Conservation (phyloP, 2,888 invertebrate species). For the Amblyjoppa fuscipennis region DNA sequence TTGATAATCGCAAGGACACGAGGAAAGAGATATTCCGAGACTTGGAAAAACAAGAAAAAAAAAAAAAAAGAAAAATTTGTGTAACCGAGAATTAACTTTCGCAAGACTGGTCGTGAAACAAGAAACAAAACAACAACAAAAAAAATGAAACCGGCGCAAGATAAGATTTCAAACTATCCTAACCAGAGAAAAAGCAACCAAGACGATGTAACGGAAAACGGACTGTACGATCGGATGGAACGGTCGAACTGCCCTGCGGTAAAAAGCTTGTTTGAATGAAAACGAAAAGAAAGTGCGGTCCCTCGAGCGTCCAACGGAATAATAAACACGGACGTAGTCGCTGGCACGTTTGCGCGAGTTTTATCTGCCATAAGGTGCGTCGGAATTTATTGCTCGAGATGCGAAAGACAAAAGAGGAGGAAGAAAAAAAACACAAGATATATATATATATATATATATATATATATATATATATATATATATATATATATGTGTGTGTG, state of each 20-base stretch:
- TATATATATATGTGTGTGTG: too few species aligned
- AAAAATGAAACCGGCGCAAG: background rate
- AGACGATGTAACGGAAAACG: constrained; percentile 7
- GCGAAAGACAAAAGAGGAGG: constrained; percentile 15
- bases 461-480: too few species aligned
- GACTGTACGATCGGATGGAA: background rate
- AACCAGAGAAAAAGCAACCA: background rate
- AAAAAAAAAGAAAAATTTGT: constrained; percentile 9
- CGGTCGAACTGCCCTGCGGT: background rate
- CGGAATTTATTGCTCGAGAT: constrained; percentile 22
- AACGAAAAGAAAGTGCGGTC: constrained; percentile 2
- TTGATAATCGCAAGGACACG: constrained; percentile 20
- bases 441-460: constrained; percentile 5
- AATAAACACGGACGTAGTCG: constrained; percentile 1
- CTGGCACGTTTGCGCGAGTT: constrained; percentile 8
- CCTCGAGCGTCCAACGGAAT: background rate
- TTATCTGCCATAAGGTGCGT: background rate
- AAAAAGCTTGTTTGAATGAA: background rate
- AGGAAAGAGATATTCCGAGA: background rate
- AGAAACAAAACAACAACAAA: background rate
- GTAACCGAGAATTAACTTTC: constrained; percentile 20
- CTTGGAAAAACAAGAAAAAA: background rate
- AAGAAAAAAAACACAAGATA: background rate
- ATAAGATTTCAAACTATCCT: background rate
- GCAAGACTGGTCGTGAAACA: constrained; percentile 33